A percentile compares a stretch with the other conserved stretches of the same genome.
Conservation (phyloP, 2,113 vertebrate species). For the Leptodactylus fuscus region DNA sequence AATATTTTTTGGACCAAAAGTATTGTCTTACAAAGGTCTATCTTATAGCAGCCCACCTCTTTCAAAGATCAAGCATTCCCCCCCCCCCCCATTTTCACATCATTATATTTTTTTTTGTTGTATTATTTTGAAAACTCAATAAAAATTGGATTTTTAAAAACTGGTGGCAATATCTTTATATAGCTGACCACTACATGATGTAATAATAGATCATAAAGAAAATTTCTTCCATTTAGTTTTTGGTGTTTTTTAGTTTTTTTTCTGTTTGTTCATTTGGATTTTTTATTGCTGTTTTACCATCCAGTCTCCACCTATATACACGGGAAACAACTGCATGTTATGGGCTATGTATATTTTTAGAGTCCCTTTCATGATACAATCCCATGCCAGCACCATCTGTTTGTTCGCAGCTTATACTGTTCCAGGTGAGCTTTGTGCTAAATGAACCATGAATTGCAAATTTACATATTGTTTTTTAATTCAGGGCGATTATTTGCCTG, state of each 20-base stretch:
- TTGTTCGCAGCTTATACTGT: slow-evolving; percentile 56
- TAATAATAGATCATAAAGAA: no score
- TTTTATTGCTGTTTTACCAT: no score
- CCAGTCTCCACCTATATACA: neutral
- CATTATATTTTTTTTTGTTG: no score
- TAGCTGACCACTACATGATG: no score
- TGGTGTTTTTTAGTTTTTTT: neutral
- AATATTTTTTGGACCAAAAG: no score
- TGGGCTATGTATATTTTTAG: slow-evolving; percentile 40
- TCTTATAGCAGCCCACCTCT: no score
- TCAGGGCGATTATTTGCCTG: slow-evolving; percentile 55
- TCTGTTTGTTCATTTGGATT: neutral
- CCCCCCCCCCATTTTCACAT: no score
- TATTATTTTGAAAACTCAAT: no score
- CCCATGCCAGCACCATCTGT: slow-evolving; percentile 56
- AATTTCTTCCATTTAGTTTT: neutral
- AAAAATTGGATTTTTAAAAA: no score
- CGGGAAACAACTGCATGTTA: slow-evolving; percentile 2
- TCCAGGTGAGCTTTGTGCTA: slow-evolving; percentile 55
- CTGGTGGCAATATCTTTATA: no score
- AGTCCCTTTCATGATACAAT: slow-evolving; percentile 27
- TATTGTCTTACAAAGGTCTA: no score
- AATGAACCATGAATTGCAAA: slow-evolving; percentile 58
- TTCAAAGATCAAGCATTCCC: no score
- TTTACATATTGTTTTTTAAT: slow-evolving; percentile 61